phyloP scores from a whole-genome alignment of 2,888 invertebrate species.

The Phania funesta region DNA sequence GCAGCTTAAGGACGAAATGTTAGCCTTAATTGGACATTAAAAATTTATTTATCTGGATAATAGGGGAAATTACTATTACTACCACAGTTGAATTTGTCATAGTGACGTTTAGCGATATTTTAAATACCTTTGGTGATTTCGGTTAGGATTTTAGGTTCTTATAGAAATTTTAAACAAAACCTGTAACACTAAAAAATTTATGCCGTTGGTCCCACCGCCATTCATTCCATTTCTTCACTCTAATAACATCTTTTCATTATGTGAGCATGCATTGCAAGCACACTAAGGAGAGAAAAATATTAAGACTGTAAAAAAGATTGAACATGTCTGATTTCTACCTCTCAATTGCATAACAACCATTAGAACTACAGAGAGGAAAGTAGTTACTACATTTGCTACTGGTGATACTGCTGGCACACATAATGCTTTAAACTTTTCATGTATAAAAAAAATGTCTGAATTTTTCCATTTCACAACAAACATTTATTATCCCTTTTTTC shows the following conservation, averaged over 20 bases:
- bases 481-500: slow-evolving; percentile 18
- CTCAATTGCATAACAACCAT: slow-evolving; percentile 35
- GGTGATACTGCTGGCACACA: slow-evolving; percentile 26
- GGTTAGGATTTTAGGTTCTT: too few species aligned
- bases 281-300: not conserved
- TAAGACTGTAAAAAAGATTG: not conserved
- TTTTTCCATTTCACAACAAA: not conserved
- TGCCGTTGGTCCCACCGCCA: not conserved
- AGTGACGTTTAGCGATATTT: too few species aligned
- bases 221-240: not conserved
- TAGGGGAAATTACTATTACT: too few species aligned
- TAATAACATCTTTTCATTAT: not conserved
- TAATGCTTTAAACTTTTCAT: not conserved
- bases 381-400: not conserved
- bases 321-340: slow-evolving; percentile 37
- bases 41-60: too few species aligned
- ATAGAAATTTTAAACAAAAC: too few species aligned
- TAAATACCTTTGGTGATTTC: too few species aligned
- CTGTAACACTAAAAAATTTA: too few species aligned
- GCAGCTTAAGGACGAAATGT: too few species aligned
- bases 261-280: not conserved
- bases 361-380: not conserved
- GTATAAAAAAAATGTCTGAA: not conserved
- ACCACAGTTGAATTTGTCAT: too few species aligned
- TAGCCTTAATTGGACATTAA: too few species aligned